These are phyloP conservation scores for Caenorhabditis becei DNA, from an alignment of 2,888 invertebrate species.

Conservation along the genomic window DNA sequence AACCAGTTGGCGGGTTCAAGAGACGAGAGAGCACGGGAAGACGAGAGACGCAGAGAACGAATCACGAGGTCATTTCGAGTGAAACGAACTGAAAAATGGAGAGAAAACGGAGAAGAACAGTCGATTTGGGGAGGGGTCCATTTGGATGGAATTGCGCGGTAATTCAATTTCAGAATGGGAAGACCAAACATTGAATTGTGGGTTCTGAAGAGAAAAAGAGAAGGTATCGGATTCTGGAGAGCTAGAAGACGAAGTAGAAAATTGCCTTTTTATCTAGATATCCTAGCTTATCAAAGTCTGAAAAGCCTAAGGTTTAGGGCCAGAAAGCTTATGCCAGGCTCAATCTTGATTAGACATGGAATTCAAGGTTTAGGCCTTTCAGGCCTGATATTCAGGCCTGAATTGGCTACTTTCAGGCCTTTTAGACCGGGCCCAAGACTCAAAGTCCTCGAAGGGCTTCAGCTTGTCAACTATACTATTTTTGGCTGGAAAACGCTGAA, in stretches of 20 bases:
- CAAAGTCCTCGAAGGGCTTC: too few species aligned
- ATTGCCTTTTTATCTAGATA: too few species aligned
- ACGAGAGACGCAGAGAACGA: constrained; percentile 13
- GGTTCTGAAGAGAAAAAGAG: too few species aligned
- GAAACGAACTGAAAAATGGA: constrained; percentile 18
- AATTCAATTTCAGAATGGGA: constrained; percentile 40
- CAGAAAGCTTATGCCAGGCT: too few species aligned
- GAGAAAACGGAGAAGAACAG: constrained; percentile 25
- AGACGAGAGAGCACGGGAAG: constrained; percentile 2
- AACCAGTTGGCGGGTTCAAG: constrained; percentile 34
- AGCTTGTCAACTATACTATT: neutral
- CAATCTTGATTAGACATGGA: too few species aligned
- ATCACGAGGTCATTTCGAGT: constrained; percentile 55
- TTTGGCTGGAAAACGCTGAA: constrained; percentile 5
- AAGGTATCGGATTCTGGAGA: too few species aligned
- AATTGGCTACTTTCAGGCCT: too few species aligned
- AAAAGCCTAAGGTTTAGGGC: too few species aligned
- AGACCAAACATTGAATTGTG: constrained; percentile 43
- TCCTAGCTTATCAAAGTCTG: constrained; percentile 7
- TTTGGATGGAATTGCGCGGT: constrained; percentile 30
- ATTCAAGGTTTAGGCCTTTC: too few species aligned
- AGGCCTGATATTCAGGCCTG: too few species aligned
- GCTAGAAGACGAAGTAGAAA: too few species aligned
- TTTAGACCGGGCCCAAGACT: too few species aligned
- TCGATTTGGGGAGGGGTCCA: constrained; percentile 7